Percentiles rank a stretch among this genome's conserved stretches.
Evolutionary conservation across 2,888 invertebrate species (phyloP).

Genomic region (Bombylius major): DNA sequence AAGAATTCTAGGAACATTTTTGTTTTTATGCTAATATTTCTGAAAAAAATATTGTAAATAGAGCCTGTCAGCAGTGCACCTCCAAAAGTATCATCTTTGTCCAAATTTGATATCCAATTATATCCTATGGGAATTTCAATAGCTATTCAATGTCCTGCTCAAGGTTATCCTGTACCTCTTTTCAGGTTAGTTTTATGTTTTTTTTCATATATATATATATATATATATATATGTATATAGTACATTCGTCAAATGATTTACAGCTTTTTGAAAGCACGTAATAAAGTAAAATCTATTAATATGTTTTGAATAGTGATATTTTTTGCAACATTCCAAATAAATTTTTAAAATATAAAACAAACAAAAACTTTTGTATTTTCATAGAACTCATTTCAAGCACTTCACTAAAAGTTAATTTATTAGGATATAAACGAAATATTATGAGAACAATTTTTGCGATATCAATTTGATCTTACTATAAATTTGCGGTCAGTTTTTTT

Average conservation of each 20-base stretch:
- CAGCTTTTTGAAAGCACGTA: too few species aligned
- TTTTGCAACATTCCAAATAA: too few species aligned
- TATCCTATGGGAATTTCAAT: conserved; percentile 20
- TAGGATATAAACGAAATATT: conserved; percentile 34
- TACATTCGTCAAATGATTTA: too few species aligned
- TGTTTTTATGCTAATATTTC: too few species aligned
- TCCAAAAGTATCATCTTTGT: conserved; percentile 48
- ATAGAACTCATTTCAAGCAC: conserved; percentile 45
- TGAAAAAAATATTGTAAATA: conserved; percentile 19
- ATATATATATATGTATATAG: too few species aligned
- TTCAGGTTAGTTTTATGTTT: conserved; percentile 37
- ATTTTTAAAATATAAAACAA: too few species aligned
- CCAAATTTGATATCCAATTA: conserved; percentile 32
- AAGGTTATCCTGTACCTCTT: conserved; percentile 42
- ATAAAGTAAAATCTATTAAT: too few species aligned
- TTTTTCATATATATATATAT: too few species aligned
- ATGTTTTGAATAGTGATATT: too few species aligned
- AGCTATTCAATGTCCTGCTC: conserved; percentile 38
- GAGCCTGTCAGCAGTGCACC: conserved; percentile 58
- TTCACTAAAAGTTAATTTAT: conserved; percentile 40
- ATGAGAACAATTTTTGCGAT: conserved; percentile 38
- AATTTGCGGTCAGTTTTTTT: conserved; percentile 46
- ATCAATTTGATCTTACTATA: conserved; percentile 56
- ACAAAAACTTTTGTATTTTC: too few species aligned
- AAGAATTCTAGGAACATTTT: too few species aligned